Evolutionary conservation across 2,888 invertebrate genomes (phyloP).

Genomic region (Pseudanteris insignis): DNA sequence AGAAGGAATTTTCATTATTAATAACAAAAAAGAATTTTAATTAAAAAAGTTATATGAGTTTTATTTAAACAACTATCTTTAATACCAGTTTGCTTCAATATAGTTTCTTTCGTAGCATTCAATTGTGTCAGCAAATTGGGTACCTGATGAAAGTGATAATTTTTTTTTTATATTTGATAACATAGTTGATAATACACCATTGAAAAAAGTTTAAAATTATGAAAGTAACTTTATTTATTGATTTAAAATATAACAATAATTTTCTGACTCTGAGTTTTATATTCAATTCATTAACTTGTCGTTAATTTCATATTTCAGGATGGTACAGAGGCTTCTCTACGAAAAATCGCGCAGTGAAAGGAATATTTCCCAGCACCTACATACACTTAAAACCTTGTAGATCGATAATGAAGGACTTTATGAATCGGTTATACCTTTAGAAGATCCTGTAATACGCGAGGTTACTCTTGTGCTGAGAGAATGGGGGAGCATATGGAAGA

Average conservation of each 20-base stretch:
- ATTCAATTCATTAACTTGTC: not conserved
- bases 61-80: no score
- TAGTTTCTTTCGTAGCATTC: no score
- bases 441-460: conserved; percentile 90
- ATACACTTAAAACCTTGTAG: conserved; percentile 79
- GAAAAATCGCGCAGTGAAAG: conserved; percentile 74
- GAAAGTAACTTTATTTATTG: no score
- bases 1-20: no score
- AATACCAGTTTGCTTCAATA: no score
- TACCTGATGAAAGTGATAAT: no score
- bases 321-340: conserved; percentile 91
- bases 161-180: not conserved
- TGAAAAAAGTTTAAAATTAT: no score
- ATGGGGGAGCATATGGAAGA: conserved; percentile 94
- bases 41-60: no score
- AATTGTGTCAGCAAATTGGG: no score
- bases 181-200: no score
- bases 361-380: conserved; percentile 85
- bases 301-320: conserved; percentile 66
- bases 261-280: not conserved
- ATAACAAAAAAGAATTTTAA: no score
- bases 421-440: conserved; percentile 77
- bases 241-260: no score
- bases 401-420: conserved; percentile 84
- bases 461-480: conserved; percentile 90